These are phyloP conservation scores for Monopis laevigella DNA, from an alignment of 2,888 invertebrate genomes.

Conservation along the genomic window DNA sequence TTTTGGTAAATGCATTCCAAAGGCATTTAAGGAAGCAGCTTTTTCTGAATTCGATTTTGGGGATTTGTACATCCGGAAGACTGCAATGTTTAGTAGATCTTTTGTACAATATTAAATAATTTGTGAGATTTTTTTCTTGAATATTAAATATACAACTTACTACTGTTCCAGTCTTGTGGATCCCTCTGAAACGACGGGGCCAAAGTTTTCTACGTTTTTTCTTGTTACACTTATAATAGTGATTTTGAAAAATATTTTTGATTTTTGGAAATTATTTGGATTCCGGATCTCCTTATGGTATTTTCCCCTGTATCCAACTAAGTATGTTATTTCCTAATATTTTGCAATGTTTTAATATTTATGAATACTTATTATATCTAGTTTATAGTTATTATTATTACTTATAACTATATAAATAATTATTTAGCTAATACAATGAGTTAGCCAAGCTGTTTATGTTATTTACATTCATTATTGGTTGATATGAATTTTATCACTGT, in stretches of 20 bases:
- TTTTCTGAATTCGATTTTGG: conserved; percentile 27
- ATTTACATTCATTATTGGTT: conserved; percentile 43
- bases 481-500: conserved; percentile 68
- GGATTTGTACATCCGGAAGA: conserved; percentile 51
- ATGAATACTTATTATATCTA: too few relatives aligned
- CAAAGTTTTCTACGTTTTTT: conserved; percentile 43
- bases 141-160: conserved; percentile 41
- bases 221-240: conserved; percentile 25
- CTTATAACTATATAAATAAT: neutral
- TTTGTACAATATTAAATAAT: conserved; percentile 34
- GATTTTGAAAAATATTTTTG: too few relatives aligned
- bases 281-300: too few relatives aligned
- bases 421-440: neutral
- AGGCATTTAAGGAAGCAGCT: conserved; percentile 24
- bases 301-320: too few relatives aligned
- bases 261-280: too few relatives aligned
- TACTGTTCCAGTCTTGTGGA: conserved; percentile 36
- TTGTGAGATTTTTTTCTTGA: conserved; percentile 39
- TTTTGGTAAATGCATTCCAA: conserved; percentile 37
- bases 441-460: conserved; percentile 9
- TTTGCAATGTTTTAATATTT: too few relatives aligned
- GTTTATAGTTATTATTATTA: too few relatives aligned
- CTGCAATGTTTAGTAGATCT: conserved; percentile 49
- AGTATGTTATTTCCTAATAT: too few relatives aligned
- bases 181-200: conserved; percentile 54